Evolutionary conservation across 2,797 vertebrate genomes (phyloP), one percentile per base, ranked within the genome.

Genomic region (Loriculus beryllinus): DNA sequence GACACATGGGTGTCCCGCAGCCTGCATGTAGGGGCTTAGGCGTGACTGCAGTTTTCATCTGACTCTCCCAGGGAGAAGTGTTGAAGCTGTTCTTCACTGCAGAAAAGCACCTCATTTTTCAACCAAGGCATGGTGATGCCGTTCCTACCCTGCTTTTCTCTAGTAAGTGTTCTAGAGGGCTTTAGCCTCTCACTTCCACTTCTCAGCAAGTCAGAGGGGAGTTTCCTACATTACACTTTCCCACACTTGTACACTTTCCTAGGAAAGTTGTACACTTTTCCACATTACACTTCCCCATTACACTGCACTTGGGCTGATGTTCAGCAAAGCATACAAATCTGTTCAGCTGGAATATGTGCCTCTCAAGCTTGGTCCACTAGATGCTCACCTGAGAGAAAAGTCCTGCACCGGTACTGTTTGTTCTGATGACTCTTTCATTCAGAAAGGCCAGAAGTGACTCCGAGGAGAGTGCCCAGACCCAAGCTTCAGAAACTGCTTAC

Each of bases 1-100:
- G 45, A 7, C 16, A 29, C 3, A 1, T 2, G 6, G 8, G 5
- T 18, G 8, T 39, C 10, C 62, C 1, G 2, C 3, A 51, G 0
- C 13, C 23, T 26, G 31, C 28, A 28, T n/a, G 35, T 8, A 13
- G 64, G 42, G 11, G 8, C 33, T 8, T 10, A 25, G 29, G 49
- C 0, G 2, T 45, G 33, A 52, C 3, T 20, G 35, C 23, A 31
- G 23, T n/a, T 78, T 9, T 1, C 3, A 7, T 9, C 37, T 22
- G 37, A 64, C 21, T 25, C 3, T 33, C 10, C 2, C 13, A 49
- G 57, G 25, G 21, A 54, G 21, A 69, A 39, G 6, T 35, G 29
- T 45, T 77, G 74, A 57, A 67, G 39, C 23, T 57, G 14, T 25
- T 80, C 37, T 42, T 86, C 19, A 14, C 29, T 54, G 26, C 39